A percentile compares a stretch with the other conserved stretches of the same genome.
These are phyloP conservation scores for Pangasianodon gigas DNA, from an alignment of 2,113 vertebrate genomes.

Conservation along the genomic window DNA sequence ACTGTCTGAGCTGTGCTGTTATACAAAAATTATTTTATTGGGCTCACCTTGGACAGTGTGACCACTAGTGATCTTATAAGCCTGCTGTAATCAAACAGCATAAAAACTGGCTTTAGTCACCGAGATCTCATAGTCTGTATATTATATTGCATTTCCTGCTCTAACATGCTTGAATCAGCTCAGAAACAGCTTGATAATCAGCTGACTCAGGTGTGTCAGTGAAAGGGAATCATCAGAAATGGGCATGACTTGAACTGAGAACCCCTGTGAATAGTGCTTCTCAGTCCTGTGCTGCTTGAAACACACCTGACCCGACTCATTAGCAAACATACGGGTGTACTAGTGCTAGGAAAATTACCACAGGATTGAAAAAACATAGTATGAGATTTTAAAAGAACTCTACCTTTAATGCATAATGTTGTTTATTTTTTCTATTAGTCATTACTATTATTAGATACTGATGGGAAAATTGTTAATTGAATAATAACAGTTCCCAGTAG, in stretches of 20 bases:
- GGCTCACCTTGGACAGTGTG: neutral
- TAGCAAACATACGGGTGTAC: neutral
- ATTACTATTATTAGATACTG: neutral
- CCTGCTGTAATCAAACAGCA: neutral
- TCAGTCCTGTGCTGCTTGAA: neutral
- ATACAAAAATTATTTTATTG: neutral
- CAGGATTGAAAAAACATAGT: neutral
- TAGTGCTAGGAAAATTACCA: neutral
- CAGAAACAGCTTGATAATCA: slow-evolving; percentile 3
- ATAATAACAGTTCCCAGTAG: neutral
- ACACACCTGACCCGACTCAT: neutral
- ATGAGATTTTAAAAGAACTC: neutral
- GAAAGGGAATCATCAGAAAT: neutral
- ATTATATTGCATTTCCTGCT: neutral
- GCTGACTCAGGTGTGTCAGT: neutral
- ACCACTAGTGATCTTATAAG: neutral
- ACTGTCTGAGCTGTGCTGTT: too few relatives aligned
- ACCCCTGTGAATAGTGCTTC: neutral
- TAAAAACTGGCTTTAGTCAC: neutral
- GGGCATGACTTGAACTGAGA: neutral
- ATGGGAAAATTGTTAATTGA: neutral
- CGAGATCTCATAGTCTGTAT: too few relatives aligned
- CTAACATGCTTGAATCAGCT: slow-evolving; percentile 1
- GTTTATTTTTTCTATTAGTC: neutral
- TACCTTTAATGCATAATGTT: neutral